Evolutionary conservation across 2,888 invertebrate species (phyloP).

Genomic region (Drosophila engyochracea): DNA sequence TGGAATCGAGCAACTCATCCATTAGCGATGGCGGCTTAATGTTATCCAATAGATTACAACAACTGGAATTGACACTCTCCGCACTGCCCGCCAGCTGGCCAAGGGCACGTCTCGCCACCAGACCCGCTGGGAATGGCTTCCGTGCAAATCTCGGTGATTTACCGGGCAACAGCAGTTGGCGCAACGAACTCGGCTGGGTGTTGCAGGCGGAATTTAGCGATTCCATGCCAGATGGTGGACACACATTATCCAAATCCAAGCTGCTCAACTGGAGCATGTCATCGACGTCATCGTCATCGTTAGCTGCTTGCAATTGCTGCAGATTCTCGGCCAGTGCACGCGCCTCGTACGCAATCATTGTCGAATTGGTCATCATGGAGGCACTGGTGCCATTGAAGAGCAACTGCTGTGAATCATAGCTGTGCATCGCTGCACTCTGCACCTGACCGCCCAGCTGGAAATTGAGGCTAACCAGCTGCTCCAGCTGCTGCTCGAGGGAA

Average conservation of each 20-base stretch:
- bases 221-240: conserved; percentile 92
- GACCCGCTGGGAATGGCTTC: conserved; percentile 89
- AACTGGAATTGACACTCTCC: conserved; percentile 88
- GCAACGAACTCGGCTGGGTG: conserved; percentile 77
- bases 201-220: conserved; percentile 86
- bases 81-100: conserved; percentile 88
- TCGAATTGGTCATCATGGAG: conserved; percentile 88
- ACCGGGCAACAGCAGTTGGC: conserved; percentile 73
- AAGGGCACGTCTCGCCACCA: conserved; percentile 91
- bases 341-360: conserved; percentile 91
- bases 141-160: conserved; percentile 87
- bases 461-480: conserved; percentile 47
- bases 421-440: conserved; percentile 62
- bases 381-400: conserved; percentile 86
- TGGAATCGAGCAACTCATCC: conserved; percentile 91
- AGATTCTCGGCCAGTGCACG: conserved; percentile 88
- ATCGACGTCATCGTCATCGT: conserved; percentile 57
- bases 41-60: conserved; percentile 91
- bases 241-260: conserved; percentile 90
- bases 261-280: conserved; percentile 86
- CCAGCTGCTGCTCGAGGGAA: conserved; percentile 64
- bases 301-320: conserved; percentile 55
- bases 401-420: conserved; percentile 42
- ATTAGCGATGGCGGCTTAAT: conserved; percentile 94
- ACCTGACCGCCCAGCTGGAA: conserved; percentile 52